Percentiles rank a stretch among this genome's conserved stretches.
Evolutionary conservation across 2,797 vertebrate species (phyloP).

Genomic region (Synanceia verrucosa): DNA sequence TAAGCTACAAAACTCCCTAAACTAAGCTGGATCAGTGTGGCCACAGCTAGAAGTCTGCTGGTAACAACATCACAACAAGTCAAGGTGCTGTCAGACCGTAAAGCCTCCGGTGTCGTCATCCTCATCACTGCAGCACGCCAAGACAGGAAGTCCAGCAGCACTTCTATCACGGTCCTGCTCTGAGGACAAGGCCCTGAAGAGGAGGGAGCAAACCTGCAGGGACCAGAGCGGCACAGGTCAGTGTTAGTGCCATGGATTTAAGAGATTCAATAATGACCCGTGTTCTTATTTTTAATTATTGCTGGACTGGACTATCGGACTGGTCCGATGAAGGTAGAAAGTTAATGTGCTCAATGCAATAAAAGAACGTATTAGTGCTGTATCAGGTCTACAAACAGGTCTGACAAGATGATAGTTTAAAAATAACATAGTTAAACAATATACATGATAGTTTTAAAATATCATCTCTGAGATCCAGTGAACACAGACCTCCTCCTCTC

Average conservation of each 20-base stretch:
- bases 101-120: constrained; percentile 70
- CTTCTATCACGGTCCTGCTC: constrained; percentile 47
- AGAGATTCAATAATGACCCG: too few species aligned
- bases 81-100: constrained; percentile 6
- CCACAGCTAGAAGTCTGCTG: background rate
- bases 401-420: background rate
- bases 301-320: too few species aligned
- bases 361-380: background rate
- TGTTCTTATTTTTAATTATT: too few species aligned
- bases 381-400: background rate
- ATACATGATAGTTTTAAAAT: too few species aligned
- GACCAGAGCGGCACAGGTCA: too few species aligned
- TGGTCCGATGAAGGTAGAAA: too few species aligned
- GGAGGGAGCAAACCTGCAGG: too few species aligned
- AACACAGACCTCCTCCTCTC: too few species aligned
- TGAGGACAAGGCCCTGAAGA: constrained; percentile 85
- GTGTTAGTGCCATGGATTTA: too few species aligned
- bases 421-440: too few species aligned
- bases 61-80: background rate
- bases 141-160: constrained; percentile 51
- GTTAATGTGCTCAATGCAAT: background rate
- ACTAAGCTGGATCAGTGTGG: background rate
- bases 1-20: background rate
- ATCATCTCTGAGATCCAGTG: too few species aligned
- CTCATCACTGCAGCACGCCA: constrained; percentile 85